phyloP scores from a whole-genome alignment of 2,113 vertebrate species.

The Amphilophus citrinellus region DNA sequence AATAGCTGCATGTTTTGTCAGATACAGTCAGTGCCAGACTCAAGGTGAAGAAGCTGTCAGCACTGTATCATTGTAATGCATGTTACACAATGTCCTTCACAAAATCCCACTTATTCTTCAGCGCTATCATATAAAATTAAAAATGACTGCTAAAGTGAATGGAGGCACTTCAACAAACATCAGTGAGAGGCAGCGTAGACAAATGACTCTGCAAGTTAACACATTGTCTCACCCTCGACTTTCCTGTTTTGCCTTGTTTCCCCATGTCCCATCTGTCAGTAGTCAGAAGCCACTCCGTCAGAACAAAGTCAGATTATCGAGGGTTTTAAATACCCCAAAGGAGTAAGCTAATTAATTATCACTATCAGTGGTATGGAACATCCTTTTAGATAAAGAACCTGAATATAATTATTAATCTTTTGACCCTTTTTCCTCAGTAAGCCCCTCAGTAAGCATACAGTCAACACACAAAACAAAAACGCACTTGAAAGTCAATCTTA shows the following conservation, averaged over 20 bases:
- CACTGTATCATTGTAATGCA: conserved; percentile 16
- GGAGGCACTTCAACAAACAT: background rate
- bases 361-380: conserved; percentile 64
- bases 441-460: conserved; percentile 30
- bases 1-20: background rate
- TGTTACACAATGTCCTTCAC: conserved; percentile 11
- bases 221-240: conserved; percentile 10
- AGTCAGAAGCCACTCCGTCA: conserved; percentile 53
- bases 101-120: conserved; percentile 14
- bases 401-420: conserved; percentile 64
- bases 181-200: background rate
- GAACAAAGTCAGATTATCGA: conserved; percentile 71
- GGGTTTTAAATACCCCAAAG: conserved; percentile 68
- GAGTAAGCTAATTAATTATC: conserved; percentile 74
- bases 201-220: conserved; percentile 26
- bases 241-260: conserved; percentile 2
- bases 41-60: conserved; percentile 35
- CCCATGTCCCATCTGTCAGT: conserved; percentile 47
- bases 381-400: conserved; percentile 58
- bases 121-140: conserved; percentile 18
- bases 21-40: background rate
- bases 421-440: conserved; percentile 49
- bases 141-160: background rate
- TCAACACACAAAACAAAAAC: conserved; percentile 25
- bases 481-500: conserved; percentile 53